These are phyloP conservation scores for Suillia variegata DNA, from an alignment of 2,888 invertebrate species.

Conservation along the genomic window DNA sequence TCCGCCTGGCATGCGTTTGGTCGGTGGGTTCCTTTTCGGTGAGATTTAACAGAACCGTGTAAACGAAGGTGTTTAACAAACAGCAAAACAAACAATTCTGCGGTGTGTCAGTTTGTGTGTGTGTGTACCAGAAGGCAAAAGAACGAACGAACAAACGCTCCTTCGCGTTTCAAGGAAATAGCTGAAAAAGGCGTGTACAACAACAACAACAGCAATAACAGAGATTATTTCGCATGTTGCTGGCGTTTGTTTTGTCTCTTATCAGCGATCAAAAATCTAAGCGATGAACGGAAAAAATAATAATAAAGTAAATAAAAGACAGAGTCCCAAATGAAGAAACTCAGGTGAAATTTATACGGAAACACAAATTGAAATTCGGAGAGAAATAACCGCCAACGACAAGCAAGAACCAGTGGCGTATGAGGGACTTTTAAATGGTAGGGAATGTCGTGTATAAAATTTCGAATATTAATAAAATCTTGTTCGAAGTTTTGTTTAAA, in stretches of 20 bases:
- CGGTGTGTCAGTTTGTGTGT: neutral
- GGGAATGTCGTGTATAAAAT: too few relatives aligned
- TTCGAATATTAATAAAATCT: too few relatives aligned
- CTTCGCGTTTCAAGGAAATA: neutral
- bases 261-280: conserved; percentile 49
- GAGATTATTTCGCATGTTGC: conserved; percentile 18
- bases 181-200: conserved; percentile 22
- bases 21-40: too few relatives aligned
- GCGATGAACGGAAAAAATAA: conserved; percentile 30
- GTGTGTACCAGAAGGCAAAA: conserved; percentile 21
- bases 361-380: conserved; percentile 51
- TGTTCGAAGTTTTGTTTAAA: too few relatives aligned
- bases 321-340: conserved; percentile 40
- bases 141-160: conserved; percentile 13
- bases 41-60: conserved; percentile 29
- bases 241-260: conserved; percentile 30
- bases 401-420: too few relatives aligned
- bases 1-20: too few relatives aligned
- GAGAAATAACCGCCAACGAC: conserved; percentile 34
- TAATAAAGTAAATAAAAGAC: too few relatives aligned
- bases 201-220: conserved; percentile 26
- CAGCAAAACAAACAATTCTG: conserved; percentile 57
- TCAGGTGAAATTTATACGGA: conserved; percentile 19
- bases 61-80: conserved; percentile 58
- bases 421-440: too few relatives aligned